Conservation (phyloP, 1,140 invertebrate genomes). For the Temnothorax curvispinosus region DNA sequence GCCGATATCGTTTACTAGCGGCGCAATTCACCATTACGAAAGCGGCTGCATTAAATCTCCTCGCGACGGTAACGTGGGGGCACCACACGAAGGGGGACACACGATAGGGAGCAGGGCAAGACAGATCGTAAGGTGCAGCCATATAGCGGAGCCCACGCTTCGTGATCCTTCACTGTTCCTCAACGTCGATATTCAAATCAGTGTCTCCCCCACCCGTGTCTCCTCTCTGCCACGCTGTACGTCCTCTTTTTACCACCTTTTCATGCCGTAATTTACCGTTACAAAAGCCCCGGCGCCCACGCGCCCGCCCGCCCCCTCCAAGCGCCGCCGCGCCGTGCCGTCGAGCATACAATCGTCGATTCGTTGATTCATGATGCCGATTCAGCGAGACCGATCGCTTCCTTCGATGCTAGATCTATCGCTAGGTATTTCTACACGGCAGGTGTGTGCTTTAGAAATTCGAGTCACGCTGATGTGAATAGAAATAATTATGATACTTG, state of each 20-base stretch:
- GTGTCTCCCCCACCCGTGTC: constrained; percentile 62
- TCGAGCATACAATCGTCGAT: constrained; percentile 60
- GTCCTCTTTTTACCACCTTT: constrained; percentile 77
- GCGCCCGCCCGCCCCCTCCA: constrained; percentile 8
- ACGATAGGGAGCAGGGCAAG: constrained; percentile 52
- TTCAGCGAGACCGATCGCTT: constrained; percentile 46
- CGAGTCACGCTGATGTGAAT: constrained; percentile 54
- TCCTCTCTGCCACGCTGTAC: constrained; percentile 51
- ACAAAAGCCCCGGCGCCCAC: constrained; percentile 70
- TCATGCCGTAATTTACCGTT: constrained; percentile 72
- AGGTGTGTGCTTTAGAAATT: constrained; percentile 62
- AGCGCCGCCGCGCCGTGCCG: neutral
- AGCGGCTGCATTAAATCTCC: constrained; percentile 70
- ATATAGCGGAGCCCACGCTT: constrained; percentile 67
- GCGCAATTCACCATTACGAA: constrained; percentile 68
- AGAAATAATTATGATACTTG: constrained; percentile 32
- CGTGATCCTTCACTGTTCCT: constrained; percentile 72
- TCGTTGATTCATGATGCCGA: constrained; percentile 66
- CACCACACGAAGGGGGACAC: neutral
- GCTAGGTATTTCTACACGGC: constrained; percentile 37
- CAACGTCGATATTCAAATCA: constrained; percentile 77
- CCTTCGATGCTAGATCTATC: constrained; percentile 15
- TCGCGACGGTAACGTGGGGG: constrained; percentile 37
- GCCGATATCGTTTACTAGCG: constrained; percentile 65
- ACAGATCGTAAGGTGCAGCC: constrained; percentile 73